These are phyloP conservation scores for Phycodurus eques DNA, from an alignment of 2,113 vertebrate genomes.

Conservation along the genomic window DNA sequence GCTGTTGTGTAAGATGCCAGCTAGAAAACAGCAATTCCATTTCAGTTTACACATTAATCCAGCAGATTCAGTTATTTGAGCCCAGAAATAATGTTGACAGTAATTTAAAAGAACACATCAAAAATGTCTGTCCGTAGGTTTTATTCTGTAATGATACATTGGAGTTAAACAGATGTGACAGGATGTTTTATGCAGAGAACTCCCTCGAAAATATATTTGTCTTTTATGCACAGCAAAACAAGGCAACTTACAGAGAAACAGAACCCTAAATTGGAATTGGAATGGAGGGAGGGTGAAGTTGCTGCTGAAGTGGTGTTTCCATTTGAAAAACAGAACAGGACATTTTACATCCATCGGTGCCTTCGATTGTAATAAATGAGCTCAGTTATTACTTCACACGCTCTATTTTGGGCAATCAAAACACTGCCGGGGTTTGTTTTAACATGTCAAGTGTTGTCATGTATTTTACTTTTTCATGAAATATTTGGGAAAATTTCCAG, in stretches of 20 bases:
- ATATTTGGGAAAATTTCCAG: neutral
- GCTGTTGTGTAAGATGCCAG: neutral
- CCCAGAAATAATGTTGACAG: neutral
- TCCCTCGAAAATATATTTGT: neutral
- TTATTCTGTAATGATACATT: constrained; percentile 5
- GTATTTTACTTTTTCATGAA: neutral
- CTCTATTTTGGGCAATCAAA: neutral
- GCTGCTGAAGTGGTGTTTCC: constrained; percentile 2
- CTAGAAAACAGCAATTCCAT: neutral
- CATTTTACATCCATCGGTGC: neutral
- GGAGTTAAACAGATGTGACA: neutral
- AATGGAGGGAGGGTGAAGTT: constrained; percentile 12
- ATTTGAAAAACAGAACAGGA: neutral
- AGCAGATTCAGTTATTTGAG: neutral
- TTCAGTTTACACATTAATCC: neutral
- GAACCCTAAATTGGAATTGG: constrained; percentile 4
- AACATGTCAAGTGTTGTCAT: neutral
- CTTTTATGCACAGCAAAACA: neutral
- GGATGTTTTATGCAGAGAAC: constrained; percentile 16
- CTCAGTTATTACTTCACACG: neutral
- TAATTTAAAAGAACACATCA: constrained; percentile 2
- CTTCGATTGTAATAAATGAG: neutral
- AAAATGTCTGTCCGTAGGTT: constrained; percentile 13
- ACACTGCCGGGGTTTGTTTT: neutral
- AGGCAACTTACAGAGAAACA: neutral